These are phyloP conservation scores for Cotesia congregata DNA, from an alignment of 2,888 invertebrate genomes.

Conservation along the genomic window DNA sequence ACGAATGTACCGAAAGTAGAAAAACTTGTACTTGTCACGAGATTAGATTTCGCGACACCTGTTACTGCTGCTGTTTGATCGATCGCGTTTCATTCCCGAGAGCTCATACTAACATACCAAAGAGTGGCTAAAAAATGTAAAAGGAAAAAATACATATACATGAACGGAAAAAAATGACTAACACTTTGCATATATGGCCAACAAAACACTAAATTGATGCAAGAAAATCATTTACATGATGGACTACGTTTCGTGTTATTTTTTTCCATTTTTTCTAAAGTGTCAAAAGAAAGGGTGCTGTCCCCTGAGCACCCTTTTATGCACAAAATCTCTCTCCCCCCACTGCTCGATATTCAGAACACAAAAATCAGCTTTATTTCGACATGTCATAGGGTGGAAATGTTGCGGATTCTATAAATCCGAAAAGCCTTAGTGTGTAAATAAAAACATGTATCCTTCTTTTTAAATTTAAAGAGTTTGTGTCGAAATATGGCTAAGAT, in stretches of 20 bases:
- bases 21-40: constrained; percentile 65
- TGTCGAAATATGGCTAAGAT: background rate
- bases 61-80: constrained; percentile 65
- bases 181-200: constrained; percentile 28
- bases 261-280: constrained; percentile 18
- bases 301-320: constrained; percentile 56
- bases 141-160: constrained; percentile 55
- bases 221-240: constrained; percentile 39
- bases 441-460: background rate
- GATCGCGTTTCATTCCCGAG: constrained; percentile 54
- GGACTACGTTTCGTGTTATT: constrained; percentile 49
- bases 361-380: constrained; percentile 66
- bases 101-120: constrained; percentile 28
- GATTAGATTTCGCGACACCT: constrained; percentile 57
- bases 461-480: background rate
- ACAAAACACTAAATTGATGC: constrained; percentile 6
- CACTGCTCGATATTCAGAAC: constrained; percentile 62
- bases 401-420: constrained; percentile 48
- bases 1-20: constrained; percentile 61
- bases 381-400: constrained; percentile 42
- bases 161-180: constrained; percentile 47
- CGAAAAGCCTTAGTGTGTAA: constrained; percentile 26
- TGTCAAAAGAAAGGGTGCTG: constrained; percentile 34
- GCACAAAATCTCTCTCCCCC: constrained; percentile 47
- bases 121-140: constrained; percentile 44